Evolutionary conservation across 2,113 vertebrate genomes (phyloP).

Genomic region (Antechinus flavipes): DNA sequence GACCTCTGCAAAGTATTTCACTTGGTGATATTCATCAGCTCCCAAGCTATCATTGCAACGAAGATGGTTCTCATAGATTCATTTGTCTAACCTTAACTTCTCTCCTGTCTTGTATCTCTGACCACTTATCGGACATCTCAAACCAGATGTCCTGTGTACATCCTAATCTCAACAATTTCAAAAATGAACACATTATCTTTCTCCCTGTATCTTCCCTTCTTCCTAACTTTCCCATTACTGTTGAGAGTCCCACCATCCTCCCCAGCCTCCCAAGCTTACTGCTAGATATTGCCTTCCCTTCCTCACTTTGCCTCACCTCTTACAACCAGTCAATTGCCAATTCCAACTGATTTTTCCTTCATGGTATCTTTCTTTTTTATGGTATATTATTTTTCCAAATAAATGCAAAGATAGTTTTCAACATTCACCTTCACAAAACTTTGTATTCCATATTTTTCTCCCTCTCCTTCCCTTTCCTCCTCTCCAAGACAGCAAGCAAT

Average conservation of each 20-base stretch:
- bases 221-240: neutral
- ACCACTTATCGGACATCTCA: neutral
- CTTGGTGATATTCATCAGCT: neutral
- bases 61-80: neutral
- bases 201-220: neutral
- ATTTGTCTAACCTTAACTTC: neutral
- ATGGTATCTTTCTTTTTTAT: neutral
- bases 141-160: neutral
- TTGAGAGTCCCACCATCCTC: neutral
- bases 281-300: neutral
- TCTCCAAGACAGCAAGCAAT: too few relatives aligned
- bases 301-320: neutral
- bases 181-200: neutral
- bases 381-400: too few relatives aligned
- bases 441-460: too few relatives aligned
- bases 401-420: too few relatives aligned
- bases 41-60: neutral
- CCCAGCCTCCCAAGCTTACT: neutral
- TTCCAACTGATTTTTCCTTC: neutral
- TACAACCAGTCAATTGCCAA: neutral
- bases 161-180: neutral
- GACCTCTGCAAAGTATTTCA: neutral
- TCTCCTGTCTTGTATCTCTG: neutral
- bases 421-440: too few relatives aligned
- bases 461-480: too few relatives aligned